Percentiles rank a stretch among this genome's conserved stretches.
Evolutionary conservation across 1,140 invertebrate species (phyloP).

Genomic region (Cecropterus lyciades): DNA sequence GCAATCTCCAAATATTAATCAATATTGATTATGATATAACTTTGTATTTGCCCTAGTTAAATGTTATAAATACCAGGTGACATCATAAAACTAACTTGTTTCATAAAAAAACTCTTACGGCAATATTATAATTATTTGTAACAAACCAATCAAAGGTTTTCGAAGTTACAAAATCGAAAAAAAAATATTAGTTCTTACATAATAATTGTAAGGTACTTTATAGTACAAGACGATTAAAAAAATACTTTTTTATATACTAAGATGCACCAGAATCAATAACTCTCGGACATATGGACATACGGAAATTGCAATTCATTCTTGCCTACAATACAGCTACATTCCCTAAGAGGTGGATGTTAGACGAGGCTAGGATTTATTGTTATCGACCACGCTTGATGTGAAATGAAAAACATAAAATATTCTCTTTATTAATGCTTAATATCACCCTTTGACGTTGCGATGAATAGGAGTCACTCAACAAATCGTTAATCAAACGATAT

Average conservation of each 20-base stretch:
- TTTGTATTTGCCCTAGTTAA: too few relatives aligned
- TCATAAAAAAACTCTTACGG: too few relatives aligned
- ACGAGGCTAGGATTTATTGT: conserved; percentile 43
- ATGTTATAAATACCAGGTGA: too few relatives aligned
- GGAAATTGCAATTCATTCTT: conserved; percentile 41
- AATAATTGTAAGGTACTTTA: too few relatives aligned
- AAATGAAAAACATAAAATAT: conserved; percentile 73
- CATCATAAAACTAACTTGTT: too few relatives aligned
- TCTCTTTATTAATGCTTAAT: conserved; percentile 77
- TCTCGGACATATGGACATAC: neutral
- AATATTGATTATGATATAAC: too few relatives aligned
- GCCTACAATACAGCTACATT: neutral
- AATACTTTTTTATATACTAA: neutral
- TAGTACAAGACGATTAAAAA: too few relatives aligned
- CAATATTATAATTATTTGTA: too few relatives aligned
- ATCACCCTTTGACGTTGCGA: conserved; percentile 75
- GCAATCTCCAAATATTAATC: too few relatives aligned
- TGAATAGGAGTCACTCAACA: conserved; percentile 82
- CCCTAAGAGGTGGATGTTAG: conserved; percentile 41
- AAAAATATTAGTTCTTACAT: too few relatives aligned
- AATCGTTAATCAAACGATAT: conserved; percentile 81
- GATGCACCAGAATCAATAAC: neutral
- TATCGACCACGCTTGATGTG: conserved; percentile 52
- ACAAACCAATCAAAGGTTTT: too few relatives aligned
- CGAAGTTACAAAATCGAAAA: too few relatives aligned